Percentiles rank a stretch among this genome's conserved stretches.
Conservation (phyloP, 2,113 vertebrate genomes). For the Megaleporinus macrocephalus region DNA sequence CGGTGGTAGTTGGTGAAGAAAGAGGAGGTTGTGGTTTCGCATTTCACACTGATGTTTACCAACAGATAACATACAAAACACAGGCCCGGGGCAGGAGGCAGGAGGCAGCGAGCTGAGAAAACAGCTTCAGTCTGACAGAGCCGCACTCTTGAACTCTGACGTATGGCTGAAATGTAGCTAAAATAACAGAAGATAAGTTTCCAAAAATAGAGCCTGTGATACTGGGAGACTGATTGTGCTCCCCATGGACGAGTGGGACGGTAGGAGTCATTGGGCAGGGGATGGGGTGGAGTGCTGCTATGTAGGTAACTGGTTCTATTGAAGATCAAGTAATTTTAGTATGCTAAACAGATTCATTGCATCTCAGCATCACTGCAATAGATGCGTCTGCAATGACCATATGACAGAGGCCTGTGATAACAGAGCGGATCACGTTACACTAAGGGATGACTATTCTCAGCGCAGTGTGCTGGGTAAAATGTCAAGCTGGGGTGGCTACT, state of each 20-base stretch:
- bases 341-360: neutral
- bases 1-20: neutral
- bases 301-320: neutral
- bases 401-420: neutral
- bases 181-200: constrained; percentile 72
- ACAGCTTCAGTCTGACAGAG: constrained; percentile 50
- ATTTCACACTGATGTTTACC: neutral
- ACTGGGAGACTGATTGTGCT: constrained; percentile 58
- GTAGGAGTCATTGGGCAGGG: constrained; percentile 26
- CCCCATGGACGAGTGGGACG: constrained; percentile 44
- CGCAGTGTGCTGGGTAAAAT: too few species aligned
- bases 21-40: neutral
- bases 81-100: neutral
- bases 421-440: too few species aligned
- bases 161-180: constrained; percentile 64
- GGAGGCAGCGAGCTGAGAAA: neutral
- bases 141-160: constrained; percentile 60
- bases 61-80: constrained; percentile 1
- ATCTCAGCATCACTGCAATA: neutral
- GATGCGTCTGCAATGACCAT: neutral
- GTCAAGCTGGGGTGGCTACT: too few species aligned
- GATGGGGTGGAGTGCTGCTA: constrained; percentile 15
- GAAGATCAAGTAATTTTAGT: neutral
- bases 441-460: too few species aligned
- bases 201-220: constrained; percentile 69